A percentile compares a stretch with the other conserved stretches of the same genome.
These are phyloP conservation scores for Ochropleura plecta DNA, from an alignment of 2,888 invertebrate genomes.

Conservation along the genomic window DNA sequence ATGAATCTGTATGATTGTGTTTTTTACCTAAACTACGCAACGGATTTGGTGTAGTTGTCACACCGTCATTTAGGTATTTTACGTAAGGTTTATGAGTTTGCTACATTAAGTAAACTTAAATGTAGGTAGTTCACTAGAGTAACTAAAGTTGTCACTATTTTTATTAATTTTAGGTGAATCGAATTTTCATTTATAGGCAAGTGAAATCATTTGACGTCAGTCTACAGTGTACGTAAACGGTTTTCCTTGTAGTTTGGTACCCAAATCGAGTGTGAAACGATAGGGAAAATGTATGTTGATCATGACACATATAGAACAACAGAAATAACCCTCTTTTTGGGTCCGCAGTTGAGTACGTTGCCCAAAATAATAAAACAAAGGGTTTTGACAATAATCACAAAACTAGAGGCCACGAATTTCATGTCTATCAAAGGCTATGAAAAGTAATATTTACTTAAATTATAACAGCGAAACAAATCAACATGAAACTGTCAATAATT, in stretches of 20 bases:
- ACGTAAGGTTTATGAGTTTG: neutral
- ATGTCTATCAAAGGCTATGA: too few species aligned
- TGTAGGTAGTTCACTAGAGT: too few species aligned
- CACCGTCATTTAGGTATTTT: too few species aligned
- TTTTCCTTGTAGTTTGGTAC: slow-evolving; percentile 19
- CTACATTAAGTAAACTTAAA: neutral
- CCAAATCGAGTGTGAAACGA: neutral
- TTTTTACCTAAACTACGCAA: neutral
- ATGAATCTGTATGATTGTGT: neutral
- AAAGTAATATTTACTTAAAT: neutral
- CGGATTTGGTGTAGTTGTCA: neutral
- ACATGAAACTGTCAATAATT: neutral
- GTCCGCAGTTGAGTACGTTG: too few species aligned
- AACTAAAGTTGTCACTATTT: neutral
- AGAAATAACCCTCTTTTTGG: too few species aligned
- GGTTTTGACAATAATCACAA: neutral
- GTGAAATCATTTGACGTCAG: neutral
- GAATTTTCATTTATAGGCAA: neutral
- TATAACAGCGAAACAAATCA: neutral
- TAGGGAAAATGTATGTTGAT: slow-evolving; percentile 6
- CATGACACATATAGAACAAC: too few species aligned
- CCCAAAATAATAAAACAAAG: too few species aligned
- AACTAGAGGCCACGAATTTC: neutral
- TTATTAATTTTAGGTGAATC: neutral
- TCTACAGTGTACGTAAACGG: neutral